Conservation (phyloP, 2,113 vertebrate species). For the Axis porcinus region DNA sequence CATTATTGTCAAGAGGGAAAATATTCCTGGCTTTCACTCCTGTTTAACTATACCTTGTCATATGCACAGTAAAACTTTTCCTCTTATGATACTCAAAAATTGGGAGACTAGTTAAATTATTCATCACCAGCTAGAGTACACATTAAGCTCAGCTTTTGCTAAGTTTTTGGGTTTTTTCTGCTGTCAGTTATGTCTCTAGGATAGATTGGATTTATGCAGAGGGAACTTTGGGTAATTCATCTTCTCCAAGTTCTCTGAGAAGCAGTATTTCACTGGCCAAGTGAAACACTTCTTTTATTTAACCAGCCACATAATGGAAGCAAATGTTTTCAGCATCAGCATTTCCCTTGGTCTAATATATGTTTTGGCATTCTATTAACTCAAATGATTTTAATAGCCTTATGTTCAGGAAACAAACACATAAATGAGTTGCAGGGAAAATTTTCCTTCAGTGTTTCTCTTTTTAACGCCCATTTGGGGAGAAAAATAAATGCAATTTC, state of each 20-base stretch:
- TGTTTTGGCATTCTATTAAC: not conserved
- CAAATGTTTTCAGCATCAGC: not conserved
- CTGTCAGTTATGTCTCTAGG: not conserved
- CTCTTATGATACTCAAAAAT: not conserved
- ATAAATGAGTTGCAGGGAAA: not conserved
- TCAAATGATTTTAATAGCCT: conserved; percentile 33
- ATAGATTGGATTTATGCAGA: not conserved
- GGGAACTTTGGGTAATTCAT: not conserved
- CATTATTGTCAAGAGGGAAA: not conserved
- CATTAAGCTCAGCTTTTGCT: not conserved
- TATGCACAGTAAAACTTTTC: not conserved
- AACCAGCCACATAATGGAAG: not conserved
- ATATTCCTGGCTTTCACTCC: not conserved
- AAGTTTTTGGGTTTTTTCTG: not conserved
- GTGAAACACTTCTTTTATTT: not conserved
- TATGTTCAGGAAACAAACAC: conserved; percentile 24
- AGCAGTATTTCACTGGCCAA: not conserved
- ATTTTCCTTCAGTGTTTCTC: not conserved
- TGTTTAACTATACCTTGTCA: conserved; percentile 2
- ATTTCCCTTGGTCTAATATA: conserved; percentile 11
- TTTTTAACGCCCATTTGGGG: not conserved
- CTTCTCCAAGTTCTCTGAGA: not conserved
- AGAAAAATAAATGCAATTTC: not conserved
- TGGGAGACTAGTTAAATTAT: conserved; percentile 55
- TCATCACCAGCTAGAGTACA: conserved; percentile 21